Percentiles rank a stretch among this genome's conserved stretches.
These are phyloP conservation scores for Heliconius ismenius DNA, from an alignment of 2,888 invertebrate species.

Conservation along the genomic window DNA sequence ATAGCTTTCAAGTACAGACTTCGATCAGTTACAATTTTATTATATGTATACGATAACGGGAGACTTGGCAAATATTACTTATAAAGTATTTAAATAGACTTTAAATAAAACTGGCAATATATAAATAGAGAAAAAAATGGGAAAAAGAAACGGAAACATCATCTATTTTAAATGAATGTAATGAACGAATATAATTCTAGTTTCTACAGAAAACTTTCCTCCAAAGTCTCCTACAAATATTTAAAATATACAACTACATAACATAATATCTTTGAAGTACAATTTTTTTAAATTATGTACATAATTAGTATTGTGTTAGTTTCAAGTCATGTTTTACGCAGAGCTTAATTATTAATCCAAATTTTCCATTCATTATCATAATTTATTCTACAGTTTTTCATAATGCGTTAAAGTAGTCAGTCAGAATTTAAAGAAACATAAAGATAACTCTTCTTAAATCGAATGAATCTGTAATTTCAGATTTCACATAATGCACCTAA, in stretches of 20 bases:
- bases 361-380: conserved; percentile 24
- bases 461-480: neutral
- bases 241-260: neutral
- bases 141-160: neutral
- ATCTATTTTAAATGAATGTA: neutral
- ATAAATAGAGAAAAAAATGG: neutral
- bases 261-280: neutral
- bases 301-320: conserved; percentile 20
- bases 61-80: neutral
- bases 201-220: neutral
- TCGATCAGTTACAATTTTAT: too few relatives aligned
- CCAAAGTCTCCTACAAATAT: neutral
- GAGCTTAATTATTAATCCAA: conserved; percentile 21
- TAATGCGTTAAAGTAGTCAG: neutral
- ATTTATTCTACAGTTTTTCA: conserved; percentile 24
- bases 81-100: neutral
- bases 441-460: neutral
- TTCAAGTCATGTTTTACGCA: conserved; percentile 10
- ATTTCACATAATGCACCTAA: neutral
- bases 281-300: conserved; percentile 17
- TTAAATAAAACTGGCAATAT: neutral
- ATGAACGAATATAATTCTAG: neutral
- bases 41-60: neutral
- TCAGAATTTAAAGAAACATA: neutral
- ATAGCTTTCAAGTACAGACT: too few relatives aligned